Percentiles rank a stretch among this genome's conserved stretches.
phyloP scores from a whole-genome alignment of 2,888 invertebrate species.

The Tetragonisca angustula region DNA sequence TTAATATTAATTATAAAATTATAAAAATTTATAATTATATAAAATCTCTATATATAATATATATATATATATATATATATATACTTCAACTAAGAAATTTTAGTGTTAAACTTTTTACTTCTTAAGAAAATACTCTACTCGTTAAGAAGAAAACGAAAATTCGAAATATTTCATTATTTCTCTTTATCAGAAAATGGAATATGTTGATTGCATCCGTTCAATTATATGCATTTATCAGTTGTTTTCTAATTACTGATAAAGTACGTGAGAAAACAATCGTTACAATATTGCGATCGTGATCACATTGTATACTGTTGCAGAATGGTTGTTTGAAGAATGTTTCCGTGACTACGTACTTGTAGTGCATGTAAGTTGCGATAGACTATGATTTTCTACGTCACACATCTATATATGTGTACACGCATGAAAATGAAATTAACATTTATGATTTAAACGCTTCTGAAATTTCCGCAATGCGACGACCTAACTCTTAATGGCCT shows the following conservation, averaged over 20 bases:
- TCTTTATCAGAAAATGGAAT: no score
- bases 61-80: no score
- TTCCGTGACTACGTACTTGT: not conserved
- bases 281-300: not conserved
- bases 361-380: no score
- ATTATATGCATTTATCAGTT: not conserved
- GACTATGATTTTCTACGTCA: not conserved
- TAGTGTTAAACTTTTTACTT: no score
- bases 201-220: no score
- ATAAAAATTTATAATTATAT: no score
- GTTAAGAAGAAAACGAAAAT: no score
- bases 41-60: no score
- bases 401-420: not conserved
- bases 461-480: conserved; percentile 72
- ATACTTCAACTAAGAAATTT: no score
- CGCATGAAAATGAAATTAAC: conserved; percentile 57
- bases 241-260: not conserved
- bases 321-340: not conserved
- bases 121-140: no score
- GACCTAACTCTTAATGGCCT: conserved; percentile 13
- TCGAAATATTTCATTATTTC: no score
- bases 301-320: not conserved
- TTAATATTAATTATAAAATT: no score
- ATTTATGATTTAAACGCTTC: conserved; percentile 62
- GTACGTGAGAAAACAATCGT: not conserved